Percentiles rank a stretch among this genome's conserved stretches.
Conservation (phyloP, 1,140 invertebrate genomes). For the Procambarus virginalis region DNA sequence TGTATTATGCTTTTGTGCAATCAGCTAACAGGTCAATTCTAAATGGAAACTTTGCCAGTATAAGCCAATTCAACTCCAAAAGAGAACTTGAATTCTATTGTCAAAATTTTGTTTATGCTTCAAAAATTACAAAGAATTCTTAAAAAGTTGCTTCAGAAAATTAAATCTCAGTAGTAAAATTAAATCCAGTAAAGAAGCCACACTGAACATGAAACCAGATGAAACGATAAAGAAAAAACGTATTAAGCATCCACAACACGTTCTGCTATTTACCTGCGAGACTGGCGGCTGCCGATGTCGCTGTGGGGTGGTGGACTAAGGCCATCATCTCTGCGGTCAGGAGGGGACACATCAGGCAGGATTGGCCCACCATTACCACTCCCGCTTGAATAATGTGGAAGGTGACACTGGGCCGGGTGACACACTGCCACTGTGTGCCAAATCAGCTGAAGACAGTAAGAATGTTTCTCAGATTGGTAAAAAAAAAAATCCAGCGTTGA, state of each 20-base stretch:
- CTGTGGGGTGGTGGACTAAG: conserved; percentile 71
- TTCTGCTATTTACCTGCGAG: conserved; percentile 43
- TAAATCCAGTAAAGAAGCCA: not conserved
- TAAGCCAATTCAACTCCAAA: not conserved
- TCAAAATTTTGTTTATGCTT: not conserved
- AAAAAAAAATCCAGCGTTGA: no score
- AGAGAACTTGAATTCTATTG: not conserved
- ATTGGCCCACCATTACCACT: conserved; percentile 87
- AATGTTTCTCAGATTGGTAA: not conserved
- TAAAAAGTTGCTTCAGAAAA: not conserved
- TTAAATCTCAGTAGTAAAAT: not conserved
- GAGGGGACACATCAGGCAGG: conserved; percentile 79
- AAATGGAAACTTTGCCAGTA: not conserved
- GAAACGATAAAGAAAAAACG: not conserved
- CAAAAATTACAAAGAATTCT: not conserved
- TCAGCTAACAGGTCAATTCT: not conserved
- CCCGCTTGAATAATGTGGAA: conserved; percentile 76
- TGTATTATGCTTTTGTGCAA: not conserved
- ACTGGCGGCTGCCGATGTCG: conserved; percentile 39
- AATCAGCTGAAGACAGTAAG: conserved; percentile 60
- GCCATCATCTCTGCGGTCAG: conserved; percentile 91
- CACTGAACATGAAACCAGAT: conserved; percentile 2
- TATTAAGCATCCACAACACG: not conserved
- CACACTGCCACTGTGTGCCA: conserved; percentile 71
- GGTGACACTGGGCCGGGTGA: conserved; percentile 74